These are phyloP conservation scores for Halocaridina rubra DNA, from an alignment of 2,888 invertebrate genomes.

Conservation along the genomic window DNA sequence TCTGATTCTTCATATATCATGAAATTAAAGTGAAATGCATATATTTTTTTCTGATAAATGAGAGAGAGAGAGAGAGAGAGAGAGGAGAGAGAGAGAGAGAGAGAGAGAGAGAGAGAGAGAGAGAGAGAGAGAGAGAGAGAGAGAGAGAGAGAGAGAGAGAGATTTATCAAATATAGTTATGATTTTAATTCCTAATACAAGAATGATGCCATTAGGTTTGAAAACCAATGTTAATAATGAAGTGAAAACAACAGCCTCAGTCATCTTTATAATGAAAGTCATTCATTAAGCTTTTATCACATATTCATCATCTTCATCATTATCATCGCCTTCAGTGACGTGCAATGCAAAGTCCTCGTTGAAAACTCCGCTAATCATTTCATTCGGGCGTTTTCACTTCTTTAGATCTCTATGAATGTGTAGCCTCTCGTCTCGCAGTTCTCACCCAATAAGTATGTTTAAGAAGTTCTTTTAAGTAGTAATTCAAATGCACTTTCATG, in stretches of 20 bases:
- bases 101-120: conserved; percentile 11
- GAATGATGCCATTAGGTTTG: neutral
- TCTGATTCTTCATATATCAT: neutral
- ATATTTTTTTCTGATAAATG: neutral
- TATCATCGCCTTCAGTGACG: too few species aligned
- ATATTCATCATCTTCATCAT: too few species aligned
- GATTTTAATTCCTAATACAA: too few species aligned
- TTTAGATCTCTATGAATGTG: too few species aligned
- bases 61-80: conserved; percentile 6
- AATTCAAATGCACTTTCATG: too few species aligned
- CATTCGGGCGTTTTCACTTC: too few species aligned
- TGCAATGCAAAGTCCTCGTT: too few species aligned
- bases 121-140: conserved; percentile 2
- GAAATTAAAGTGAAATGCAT: neutral
- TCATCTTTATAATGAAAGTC: neutral
- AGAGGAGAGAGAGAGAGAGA: conserved; percentile 16
- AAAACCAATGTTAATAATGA: neutral
- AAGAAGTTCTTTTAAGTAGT: too few species aligned
- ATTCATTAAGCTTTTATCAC: neutral
- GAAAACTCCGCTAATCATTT: too few species aligned
- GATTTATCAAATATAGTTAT: neutral
- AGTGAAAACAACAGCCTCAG: neutral
- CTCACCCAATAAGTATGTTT: too few species aligned
- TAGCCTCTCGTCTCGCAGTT: too few species aligned
- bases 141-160: too few species aligned